Base-by-base conservation (phyloP, 2,888 invertebrate species). In the Cheilosia soror region DNA sequence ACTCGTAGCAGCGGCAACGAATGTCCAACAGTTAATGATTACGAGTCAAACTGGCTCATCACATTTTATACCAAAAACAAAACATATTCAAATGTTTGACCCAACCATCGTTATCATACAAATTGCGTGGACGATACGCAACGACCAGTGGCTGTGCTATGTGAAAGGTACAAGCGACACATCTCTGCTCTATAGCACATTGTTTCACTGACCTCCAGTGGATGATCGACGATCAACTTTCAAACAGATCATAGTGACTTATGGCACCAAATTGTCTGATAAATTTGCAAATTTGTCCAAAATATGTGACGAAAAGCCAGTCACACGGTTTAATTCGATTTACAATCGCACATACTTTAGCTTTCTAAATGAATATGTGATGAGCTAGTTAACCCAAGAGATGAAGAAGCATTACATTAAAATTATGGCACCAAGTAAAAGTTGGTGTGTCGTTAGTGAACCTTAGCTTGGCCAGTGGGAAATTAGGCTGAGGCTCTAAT, bases 1-100 rank as follows among this genome's bases (percentile, higher is more conserved):
- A 20, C 29, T 65, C 44, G 65, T 65, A 71, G 51, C 72, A 66
- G 62, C 68, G 62, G 68, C 71, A 55, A 65, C 63, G 66, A 42
- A 63, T 88, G 88, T 89, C 90, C 89, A 91, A 91, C 88, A 89
- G 89, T 87, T 88, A 91, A 90, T 91, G 91, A 90, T 90, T 88
- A 87, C 78, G 87, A 89, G 80, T 87, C 82, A 86, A 90, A 89
- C 89, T 88, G 89, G 88, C 80, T 83, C 88, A 87, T 88, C 89
- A 89, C 88, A 89, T 90, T 91, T 91, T 91, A 91, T 91, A 91
- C 89, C 88, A 69, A 88, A 88, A 86, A 87, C 58, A 76, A 65
- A 37, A 65, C 76, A 11, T 11, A 37, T 37, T 37, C 4, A 37
- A 37, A 37, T 37, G 4, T 42, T 58, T 15, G 5, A 20, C 44